Evolutionary conservation across 2,888 invertebrate species (phyloP), one percentile per base, ranked within the genome.

Genomic region (Epiblema foenella): DNA sequence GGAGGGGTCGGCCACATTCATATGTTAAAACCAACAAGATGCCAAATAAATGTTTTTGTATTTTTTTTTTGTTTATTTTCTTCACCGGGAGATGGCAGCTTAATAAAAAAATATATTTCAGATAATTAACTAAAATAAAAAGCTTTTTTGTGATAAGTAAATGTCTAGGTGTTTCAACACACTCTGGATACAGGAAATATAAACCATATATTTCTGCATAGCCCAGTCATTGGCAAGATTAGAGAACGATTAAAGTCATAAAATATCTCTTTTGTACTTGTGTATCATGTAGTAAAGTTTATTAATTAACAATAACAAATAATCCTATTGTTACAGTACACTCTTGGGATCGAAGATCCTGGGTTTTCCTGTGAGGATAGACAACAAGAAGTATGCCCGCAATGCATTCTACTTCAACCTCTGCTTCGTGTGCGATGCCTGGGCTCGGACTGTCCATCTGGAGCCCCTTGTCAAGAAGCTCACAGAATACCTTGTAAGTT

Each of bases 381-480:
- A 96, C 80, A 95, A 96, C 84, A 95, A 95, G 79, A 96, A 96
- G 82, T 97, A 97, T 86, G 95, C 95, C 7, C 93, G 97, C 65
- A 97, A 97, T 87, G 96, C 96, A 11, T 96, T 96, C 82, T 96
- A 97, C 82, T 98, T 97, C 89, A 98, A 97, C 87, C 89, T 97
- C 20, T 97, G 97, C 86, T 97, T 98, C 83, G 97, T 97, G 0
- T 97, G 97, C 82, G 96, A 96, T 77, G 95, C 96, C 1, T 95
- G 95, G 90, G 96, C 97, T 8, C 90, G 96, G 72, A 97, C 97
- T 0, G 95, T 96, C 17, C 96, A 96, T 73, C 96, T 97, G 81
- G 97, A 97, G 84, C 95, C 96, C 0, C 95, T 97, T 2, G 96
- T 97, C 39, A 96, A 96, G 83, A 97, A 97, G 84, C 94, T 97